Evolutionary conservation across 2,113 vertebrate genomes (phyloP), one percentile per base, ranked within the genome.

Genomic region (Sapajus apella): DNA sequence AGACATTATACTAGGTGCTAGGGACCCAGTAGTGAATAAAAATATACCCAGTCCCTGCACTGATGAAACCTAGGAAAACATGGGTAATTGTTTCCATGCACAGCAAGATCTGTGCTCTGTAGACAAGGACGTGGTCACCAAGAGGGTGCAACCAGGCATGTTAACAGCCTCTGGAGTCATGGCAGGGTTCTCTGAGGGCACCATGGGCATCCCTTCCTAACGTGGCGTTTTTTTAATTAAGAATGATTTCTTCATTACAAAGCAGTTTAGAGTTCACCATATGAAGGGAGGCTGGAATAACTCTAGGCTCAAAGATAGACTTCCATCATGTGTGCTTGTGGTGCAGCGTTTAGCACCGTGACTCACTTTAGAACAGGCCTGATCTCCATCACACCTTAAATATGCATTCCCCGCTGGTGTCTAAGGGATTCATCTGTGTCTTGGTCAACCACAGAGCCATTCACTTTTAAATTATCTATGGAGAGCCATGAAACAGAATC

Each of bases 401-500:
- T 84, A 66, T 10, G 30, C 84, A 88, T 85, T 85, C 82, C 85
- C 81, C 0, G 0, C 10, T 3, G n/a, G 30, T 80, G 61, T 85
- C 91, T 87, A 20, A 58, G 76, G 88, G 91, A 68, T 58, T 77
- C 18, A 40, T 47, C 76, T 89, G 58, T 23, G 45, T 90, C 73
- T 66, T 97, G 66, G 82, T 79, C 87, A 95, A 55, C 90, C 89
- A 91, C 89, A 96, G 27, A 86, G 32, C n/a, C 86, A 81, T 72
- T 76, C 30, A 30, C 27, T 76, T 81, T 43, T 72, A 73, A 91
- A 56, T 14, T 92, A 18, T 94, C 94, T 82, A 52, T 35, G 27
- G 61, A 92, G 85, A 95, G 79, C 32, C 64, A 83, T 8, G 20
- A 25, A 87, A 37, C 13, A 82, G 45, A 93, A 79, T 83, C 20